These are phyloP conservation scores for Malacoctenus gilli DNA, from an alignment of 2,797 vertebrate genomes.

Conservation along the genomic window DNA sequence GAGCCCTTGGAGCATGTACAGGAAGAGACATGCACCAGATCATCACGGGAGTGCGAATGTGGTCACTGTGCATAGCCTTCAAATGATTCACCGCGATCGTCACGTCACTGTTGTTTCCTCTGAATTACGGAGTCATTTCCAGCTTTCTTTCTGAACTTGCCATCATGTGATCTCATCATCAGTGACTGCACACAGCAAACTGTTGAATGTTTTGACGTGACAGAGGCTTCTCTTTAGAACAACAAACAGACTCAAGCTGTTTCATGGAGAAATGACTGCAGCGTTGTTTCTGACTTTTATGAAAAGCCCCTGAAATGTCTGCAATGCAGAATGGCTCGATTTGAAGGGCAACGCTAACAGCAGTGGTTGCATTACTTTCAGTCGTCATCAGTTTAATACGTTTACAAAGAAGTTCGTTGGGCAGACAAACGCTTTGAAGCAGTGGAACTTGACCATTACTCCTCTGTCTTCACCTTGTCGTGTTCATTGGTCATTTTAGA, in stretches of 20 bases:
- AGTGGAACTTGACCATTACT: too few species aligned
- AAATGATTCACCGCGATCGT: background rate
- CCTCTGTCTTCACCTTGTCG: too few species aligned
- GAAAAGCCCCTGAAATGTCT: background rate
- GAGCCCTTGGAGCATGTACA: background rate
- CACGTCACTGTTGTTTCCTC: background rate
- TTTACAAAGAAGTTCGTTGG: too few species aligned
- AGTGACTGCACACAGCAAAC: background rate
- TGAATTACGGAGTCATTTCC: background rate
- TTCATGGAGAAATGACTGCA: background rate
- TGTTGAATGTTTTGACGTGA: background rate
- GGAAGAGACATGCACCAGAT: constrained; percentile 4
- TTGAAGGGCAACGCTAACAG: constrained; percentile 1
- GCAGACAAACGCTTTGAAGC: too few species aligned
- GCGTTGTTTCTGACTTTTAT: background rate
- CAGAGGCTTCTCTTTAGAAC: constrained; percentile 2
- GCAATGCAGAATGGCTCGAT: background rate
- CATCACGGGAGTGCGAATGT: constrained; percentile 1
- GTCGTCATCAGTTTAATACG: background rate
- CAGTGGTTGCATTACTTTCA: background rate
- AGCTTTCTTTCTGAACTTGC: background rate
- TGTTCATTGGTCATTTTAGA: too few species aligned
- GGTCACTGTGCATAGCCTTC: background rate
- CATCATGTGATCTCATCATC: constrained; percentile 1
- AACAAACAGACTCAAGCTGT: background rate